Evolutionary conservation across 1,140 invertebrate genomes (phyloP), one percentile per base, ranked within the genome.

Genomic region (Sycophaga agraensis): DNA sequence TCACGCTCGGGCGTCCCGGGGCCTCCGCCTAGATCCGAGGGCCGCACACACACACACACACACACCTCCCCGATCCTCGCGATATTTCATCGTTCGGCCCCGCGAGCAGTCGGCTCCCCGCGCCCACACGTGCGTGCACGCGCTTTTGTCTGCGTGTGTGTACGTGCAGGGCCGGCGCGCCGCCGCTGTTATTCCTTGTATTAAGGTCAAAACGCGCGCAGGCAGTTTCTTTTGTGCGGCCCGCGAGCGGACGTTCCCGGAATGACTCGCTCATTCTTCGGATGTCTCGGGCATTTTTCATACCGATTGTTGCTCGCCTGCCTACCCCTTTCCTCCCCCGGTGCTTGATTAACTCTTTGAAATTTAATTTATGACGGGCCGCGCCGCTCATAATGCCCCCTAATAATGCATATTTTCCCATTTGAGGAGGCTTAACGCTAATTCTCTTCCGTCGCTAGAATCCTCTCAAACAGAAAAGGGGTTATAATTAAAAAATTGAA

Each of bases 211-310:
- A 59, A 59, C 51, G 37, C n/a, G n/a, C 37, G 17, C 14, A 34
- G 48, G 48, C 48, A 42, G 48, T 43, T 49, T 42, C 46, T 42
- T 50, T 59, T 59, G 57, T 59, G 4, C 5, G 16, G 8, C 21
- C 2, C 26, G 39, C 39, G 17, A 35, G 19, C 14, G 28, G 42
- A 56, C 31, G 57, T 51, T 40, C 35, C 24, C 5, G 39, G 46
- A 50, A 59, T 59, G 57, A 59, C 57, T 59, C 17, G 48, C n/a
- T 28, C 37, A 51, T 50, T 59, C 57, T 39, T 50, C 19, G 57
- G 21, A 51, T 59, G 22, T 31, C 21, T 59, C 26, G 17, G 17
- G 17, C 37, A 42, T 51, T 51, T 43, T 51, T 59, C 37, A 50
- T 34, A 49, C 22, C 37, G 34, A 34, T 31, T 50, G 37, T 43